Base-by-base conservation (phyloP, 2,888 invertebrate genomes). In the Eupithecia insigniata region DNA sequence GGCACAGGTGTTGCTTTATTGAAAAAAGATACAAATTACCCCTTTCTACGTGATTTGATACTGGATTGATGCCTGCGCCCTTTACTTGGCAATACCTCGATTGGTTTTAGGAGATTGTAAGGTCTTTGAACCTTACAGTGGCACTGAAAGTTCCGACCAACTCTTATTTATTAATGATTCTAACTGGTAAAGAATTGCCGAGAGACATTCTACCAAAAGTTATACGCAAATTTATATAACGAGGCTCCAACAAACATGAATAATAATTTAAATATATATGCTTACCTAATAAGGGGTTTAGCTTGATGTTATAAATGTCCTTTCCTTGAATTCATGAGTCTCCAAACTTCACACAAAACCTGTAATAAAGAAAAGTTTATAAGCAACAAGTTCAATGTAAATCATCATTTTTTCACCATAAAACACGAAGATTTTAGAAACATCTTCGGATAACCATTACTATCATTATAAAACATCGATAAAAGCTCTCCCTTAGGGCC, bases 1-100 rank as follows among this genome's bases (percentile, higher is more conserved):
- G 80, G 85, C 90, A 86, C 92, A 93, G 92, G 93, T 94, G 93
- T 89, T 91, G 86, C 85, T 92, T 90, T 93, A 93, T 92, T 93
- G 92, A 92, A 93, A 92, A 93, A 92, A 92, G 90, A 92, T 90
- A 92, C 90, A 90, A 92, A 93, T 92, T 89, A 90, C 92, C 88
- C 88, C 85, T 90, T 90, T 88, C 86, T 86, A 84, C 84, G 79
- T 84, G 87, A 87, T 88, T 86, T 90, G 88, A 89, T 89, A 87
- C 82, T 78, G 83, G 84, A 87, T 88, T 87, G 87, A 89, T 90
- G 85, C 82, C 78, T 80, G 79, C 36, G 81, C 81, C 80, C 77
- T 77, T 81, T 76, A 26, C 55, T 26, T 74, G 67, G 69, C 65
- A 71, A 73, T 71, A 71, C 79, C 69, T 71, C 75, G 76, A 76